These are phyloP conservation scores for Heliconius cydno DNA, from an alignment of 2,888 invertebrate species.

Conservation along the genomic window DNA sequence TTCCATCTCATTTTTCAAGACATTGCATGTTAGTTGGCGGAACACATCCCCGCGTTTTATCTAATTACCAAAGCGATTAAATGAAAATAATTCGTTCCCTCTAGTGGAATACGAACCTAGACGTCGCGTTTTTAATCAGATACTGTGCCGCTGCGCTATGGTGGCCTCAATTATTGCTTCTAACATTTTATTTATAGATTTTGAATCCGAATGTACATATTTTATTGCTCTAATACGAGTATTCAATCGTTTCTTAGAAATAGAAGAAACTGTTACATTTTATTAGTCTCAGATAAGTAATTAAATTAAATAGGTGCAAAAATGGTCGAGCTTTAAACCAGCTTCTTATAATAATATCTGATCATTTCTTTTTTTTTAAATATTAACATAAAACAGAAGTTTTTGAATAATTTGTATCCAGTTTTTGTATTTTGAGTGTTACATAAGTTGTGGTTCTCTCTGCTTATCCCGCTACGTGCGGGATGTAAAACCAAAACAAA, in stretches of 20 bases:
- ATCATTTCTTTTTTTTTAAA: neutral
- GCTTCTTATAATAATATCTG: neutral
- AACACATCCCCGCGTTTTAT: too few species aligned
- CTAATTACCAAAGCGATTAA: neutral
- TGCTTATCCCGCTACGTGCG: too few species aligned
- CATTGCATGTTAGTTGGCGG: too few species aligned
- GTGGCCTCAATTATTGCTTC: neutral
- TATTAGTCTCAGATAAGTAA: neutral
- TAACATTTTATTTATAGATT: neutral
- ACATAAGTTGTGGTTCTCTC: too few species aligned
- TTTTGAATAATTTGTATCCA: too few species aligned
- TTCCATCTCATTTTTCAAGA: too few species aligned
- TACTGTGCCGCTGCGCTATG: neutral
- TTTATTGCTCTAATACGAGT: neutral
- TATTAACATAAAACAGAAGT: too few species aligned
- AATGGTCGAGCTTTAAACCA: neutral
- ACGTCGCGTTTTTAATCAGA: too few species aligned
- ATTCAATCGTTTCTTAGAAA: slow-evolving; percentile 1
- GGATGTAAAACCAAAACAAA: too few species aligned
- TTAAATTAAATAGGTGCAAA: slow-evolving; percentile 5
- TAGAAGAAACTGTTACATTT: neutral
- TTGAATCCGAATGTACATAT: neutral
- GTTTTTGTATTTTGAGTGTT: too few species aligned
- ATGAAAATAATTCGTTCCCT: neutral
- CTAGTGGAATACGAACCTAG: neutral